Percentiles rank a stretch among this genome's conserved stretches.
Conservation (phyloP, 2,113 vertebrate genomes). For the Microcebus tavaratra region DNA sequence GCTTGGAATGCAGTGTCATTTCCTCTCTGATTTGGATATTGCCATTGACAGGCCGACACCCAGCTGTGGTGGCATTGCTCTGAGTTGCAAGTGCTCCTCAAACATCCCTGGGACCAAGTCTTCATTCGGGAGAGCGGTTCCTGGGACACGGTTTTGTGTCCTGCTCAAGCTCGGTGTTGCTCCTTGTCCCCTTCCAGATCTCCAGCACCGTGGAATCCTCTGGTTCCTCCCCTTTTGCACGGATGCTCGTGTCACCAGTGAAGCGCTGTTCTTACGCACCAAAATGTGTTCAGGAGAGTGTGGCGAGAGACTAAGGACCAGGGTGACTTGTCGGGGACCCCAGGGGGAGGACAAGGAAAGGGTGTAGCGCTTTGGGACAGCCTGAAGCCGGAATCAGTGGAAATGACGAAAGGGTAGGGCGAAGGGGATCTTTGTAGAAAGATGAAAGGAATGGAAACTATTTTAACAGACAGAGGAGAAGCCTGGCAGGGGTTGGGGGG, state of each 20-base stretch:
- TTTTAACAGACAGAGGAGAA: neutral
- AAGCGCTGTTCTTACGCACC: neutral
- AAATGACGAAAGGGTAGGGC: neutral
- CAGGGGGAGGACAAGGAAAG: neutral
- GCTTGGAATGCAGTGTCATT: constrained; percentile 60
- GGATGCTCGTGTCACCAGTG: neutral
- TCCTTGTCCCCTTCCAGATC: neutral
- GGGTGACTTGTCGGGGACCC: neutral
- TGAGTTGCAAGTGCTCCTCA: neutral
- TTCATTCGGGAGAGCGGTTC: neutral
- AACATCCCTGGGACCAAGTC: neutral
- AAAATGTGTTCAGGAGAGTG: neutral
- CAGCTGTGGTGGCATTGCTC: neutral
- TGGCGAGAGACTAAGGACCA: neutral
- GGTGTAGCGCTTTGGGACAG: neutral
- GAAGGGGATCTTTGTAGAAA: neutral
- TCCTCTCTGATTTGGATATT: constrained; percentile 71
- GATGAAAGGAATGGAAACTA: neutral
- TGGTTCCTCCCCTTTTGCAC: neutral
- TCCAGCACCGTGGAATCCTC: neutral
- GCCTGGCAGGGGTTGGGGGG: neutral
- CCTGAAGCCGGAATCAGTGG: neutral
- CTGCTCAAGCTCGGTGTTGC: neutral
- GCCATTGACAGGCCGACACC: constrained; percentile 66
- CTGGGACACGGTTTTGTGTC: neutral